Evolutionary conservation across 2,888 invertebrate species (phyloP).

Genomic region (Trichogramma evanescens): DNA sequence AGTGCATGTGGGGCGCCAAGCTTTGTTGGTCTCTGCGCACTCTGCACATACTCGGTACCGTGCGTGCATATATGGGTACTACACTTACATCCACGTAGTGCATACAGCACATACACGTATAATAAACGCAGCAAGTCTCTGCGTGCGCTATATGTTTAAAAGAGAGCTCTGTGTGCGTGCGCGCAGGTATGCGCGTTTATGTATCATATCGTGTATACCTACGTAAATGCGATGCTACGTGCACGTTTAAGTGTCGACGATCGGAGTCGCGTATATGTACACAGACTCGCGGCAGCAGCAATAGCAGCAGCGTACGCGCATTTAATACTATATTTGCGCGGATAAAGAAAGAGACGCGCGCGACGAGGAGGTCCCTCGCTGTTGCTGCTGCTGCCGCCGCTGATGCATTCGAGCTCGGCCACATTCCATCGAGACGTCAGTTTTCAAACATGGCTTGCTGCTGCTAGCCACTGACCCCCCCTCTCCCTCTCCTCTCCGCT

Average conservation of each 20-base stretch:
- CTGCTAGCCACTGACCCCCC: neutral
- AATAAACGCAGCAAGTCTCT: neutral
- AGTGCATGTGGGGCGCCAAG: conserved; percentile 48
- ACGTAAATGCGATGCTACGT: conserved; percentile 4
- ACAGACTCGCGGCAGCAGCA: conserved; percentile 18
- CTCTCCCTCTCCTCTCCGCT: neutral
- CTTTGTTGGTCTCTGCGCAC: conserved; percentile 22
- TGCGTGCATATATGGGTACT: conserved; percentile 3
- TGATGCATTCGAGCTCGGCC: conserved; percentile 14
- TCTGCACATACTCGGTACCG: neutral
- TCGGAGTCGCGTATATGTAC: conserved; percentile 12
- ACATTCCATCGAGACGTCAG: conserved; percentile 44
- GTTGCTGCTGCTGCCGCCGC: too few relatives aligned
- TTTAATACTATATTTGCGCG: too few relatives aligned
- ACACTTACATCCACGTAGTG: neutral
- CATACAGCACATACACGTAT: conserved; percentile 9
- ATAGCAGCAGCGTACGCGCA: conserved; percentile 8
- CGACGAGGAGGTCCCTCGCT: too few relatives aligned
- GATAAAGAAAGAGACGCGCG: too few relatives aligned
- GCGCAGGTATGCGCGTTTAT: conserved; percentile 22
- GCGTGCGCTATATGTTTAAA: neutral
- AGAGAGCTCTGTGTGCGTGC: conserved; percentile 7
- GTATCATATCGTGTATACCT: too few relatives aligned
- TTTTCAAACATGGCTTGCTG: conserved; percentile 44
- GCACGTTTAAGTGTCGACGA: conserved; percentile 28